Evolutionary conservation across 1,140 invertebrate genomes (phyloP).

Genomic region (Drosophila bocqueti): DNA sequence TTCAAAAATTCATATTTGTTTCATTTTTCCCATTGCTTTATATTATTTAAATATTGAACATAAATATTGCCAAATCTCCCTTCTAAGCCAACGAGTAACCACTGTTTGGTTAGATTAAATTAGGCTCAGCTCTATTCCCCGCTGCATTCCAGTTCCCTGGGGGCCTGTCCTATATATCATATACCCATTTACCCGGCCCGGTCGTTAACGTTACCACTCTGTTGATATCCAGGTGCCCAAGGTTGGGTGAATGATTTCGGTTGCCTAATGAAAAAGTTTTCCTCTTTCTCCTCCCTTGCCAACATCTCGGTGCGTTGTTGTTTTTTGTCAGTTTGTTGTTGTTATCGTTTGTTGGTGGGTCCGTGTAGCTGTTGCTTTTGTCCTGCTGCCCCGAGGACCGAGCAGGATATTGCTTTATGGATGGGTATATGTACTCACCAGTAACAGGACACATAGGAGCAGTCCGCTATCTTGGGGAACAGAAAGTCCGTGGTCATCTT

Average conservation of each 20-base stretch:
- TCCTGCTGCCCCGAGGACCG: conserved; percentile 13
- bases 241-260: conserved; percentile 50
- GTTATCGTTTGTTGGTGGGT: conserved; percentile 8
- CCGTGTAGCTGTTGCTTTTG: conserved; percentile 46
- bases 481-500: conserved; percentile 82
- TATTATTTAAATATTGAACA: background rate
- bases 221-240: conserved; percentile 42
- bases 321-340: conserved; percentile 5
- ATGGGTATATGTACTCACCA: conserved; percentile 86
- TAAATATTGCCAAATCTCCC: background rate
- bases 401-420: conserved; percentile 4
- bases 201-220: conserved; percentile 17
- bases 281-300: background rate
- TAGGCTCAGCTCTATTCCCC: conserved; percentile 15
- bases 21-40: too few relatives aligned
- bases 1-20: too few relatives aligned
- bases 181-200: conserved; percentile 12
- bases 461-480: conserved; percentile 88
- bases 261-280: conserved; percentile 62
- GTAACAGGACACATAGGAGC: conserved; percentile 90
- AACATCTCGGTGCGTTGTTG: conserved; percentile 6
- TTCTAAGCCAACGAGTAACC: background rate
- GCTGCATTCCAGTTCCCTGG: background rate
- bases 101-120: conserved; percentile 21
- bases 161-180: conserved; percentile 18